Base-by-base conservation (phyloP, 2,888 invertebrate species). In the Dolomedes plantarius region DNA sequence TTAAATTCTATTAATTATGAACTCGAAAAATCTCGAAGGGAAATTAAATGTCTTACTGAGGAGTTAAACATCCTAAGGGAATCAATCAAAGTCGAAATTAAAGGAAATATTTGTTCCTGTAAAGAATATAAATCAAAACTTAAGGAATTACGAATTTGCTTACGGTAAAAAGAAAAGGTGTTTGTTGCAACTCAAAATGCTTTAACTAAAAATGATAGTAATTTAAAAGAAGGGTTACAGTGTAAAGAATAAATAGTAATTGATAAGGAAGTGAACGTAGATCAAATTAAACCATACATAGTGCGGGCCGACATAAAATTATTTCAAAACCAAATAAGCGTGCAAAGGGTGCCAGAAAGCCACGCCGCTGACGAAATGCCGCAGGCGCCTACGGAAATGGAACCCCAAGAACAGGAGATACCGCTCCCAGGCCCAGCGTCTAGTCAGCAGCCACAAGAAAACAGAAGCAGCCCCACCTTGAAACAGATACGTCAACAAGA, bases 131-230 rank as follows among this genome's bases (percentile, higher is more conserved):
- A 64, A n/a, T 7, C 64, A 28, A 64, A 64, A 28, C 6, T 64
- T 6, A 28, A 7, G 7, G 11, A 27, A 28, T 1, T 64, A n/a
- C 64, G 28, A 27, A 3, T 13, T 28, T 29, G 1, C n/a, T 13
- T 64, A 6, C 9, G 64, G 13, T 64, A 64, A 28, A 64, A 28
- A 64, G 64, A 64, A 28, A 64, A 64, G 64, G 2, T 6, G 29
- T 28, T 29, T 28, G 3, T 7, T 1, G 28, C 11, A 13, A 7
- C 11, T 27, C 11, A 29, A 13, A 28, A 27, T 29, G n/a, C 64
- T 1, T 13, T 27, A 28, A 64, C 11, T 9, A 28, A n/a, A 1
- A 64, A 28, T 28, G 1, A 91, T 23, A 69, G 41, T 32, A 28
- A 69, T 32, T 19, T 82, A 13, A 82, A 71, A 62, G 46, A 69